Percentiles rank a stretch among this genome's conserved stretches.
Conservation (phyloP, 35 echinoderm and acorn worm genomes). For the Ophioderma brevispina region DNA sequence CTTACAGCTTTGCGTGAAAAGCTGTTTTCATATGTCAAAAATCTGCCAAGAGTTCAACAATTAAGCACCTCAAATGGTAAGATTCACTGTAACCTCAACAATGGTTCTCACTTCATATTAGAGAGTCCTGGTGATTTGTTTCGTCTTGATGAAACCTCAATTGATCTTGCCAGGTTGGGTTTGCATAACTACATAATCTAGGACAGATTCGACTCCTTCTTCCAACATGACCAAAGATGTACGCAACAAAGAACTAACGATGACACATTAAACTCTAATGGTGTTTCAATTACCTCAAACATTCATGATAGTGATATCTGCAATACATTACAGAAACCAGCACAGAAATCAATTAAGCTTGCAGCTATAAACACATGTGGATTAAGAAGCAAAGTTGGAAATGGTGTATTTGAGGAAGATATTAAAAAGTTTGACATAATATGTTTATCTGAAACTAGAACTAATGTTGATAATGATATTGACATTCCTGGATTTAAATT, state of each 20-base stretch:
- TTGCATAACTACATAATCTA: background rate
- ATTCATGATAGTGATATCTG: no score
- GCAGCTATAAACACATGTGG: background rate
- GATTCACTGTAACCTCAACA: background rate
- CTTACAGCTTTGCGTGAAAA: background rate
- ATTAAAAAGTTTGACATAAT: no score
- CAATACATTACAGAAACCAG: background rate
- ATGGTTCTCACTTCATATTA: background rate
- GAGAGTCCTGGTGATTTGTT: background rate
- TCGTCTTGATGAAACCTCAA: background rate
- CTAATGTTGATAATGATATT: no score
- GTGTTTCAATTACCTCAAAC: background rate
- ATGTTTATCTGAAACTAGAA: no score
- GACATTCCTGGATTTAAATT: no score
- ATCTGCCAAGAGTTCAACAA: background rate
- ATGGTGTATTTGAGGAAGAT: no score
- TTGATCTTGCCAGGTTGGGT: background rate
- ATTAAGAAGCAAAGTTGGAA: background rate
- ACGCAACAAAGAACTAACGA: background rate
- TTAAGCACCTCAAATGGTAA: background rate
- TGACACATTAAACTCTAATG: background rate
- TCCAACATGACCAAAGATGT: background rate
- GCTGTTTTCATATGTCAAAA: background rate
- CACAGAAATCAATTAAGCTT: background rate
- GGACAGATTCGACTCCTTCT: background rate